A percentile compares a stretch with the other conserved stretches of the same genome.
These are phyloP conservation scores for Regulus satrapa DNA, from an alignment of 2,113 vertebrate genomes.

Conservation along the genomic window DNA sequence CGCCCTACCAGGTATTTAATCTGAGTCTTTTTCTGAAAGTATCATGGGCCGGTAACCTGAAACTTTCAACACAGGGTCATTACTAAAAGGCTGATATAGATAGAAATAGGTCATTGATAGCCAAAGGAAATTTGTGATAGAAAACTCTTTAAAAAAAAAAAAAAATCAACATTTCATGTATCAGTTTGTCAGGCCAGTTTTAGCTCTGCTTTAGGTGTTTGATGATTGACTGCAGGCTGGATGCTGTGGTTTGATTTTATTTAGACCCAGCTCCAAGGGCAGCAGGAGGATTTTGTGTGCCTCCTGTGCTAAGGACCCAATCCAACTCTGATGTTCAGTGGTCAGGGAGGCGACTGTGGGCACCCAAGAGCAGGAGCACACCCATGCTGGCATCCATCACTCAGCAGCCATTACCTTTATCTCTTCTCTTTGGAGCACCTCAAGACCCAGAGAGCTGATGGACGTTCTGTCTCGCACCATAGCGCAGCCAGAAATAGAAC, in stretches of 20 bases:
- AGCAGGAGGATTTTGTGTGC: not conserved
- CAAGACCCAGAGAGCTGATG: rapidly evolving
- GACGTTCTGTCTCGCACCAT: not conserved
- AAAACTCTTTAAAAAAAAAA: not conserved
- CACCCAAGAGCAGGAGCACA: rapidly evolving
- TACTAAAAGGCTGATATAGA: not conserved
- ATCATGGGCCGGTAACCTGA: not conserved
- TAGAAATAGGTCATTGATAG: not conserved
- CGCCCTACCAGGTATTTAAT: not conserved
- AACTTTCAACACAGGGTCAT: not conserved
- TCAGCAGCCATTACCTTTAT: conserved; percentile 38
- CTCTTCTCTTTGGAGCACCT: not conserved
- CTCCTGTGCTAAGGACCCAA: not conserved
- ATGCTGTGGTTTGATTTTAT: not conserved
- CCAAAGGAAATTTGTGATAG: not conserved
- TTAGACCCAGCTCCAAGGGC: not conserved
- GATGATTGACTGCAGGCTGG: not conserved
- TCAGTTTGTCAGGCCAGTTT: not conserved
- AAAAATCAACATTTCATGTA: not conserved
- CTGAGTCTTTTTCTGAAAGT: not conserved
- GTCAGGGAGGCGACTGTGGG: rapidly evolving
- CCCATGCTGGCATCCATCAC: not conserved
- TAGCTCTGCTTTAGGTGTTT: not conserved
- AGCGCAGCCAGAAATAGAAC: conserved; percentile 21
- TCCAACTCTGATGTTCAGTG: rapidly evolving